Evolutionary conservation across 2,888 invertebrate species (phyloP).

Genomic region (Thyatira batis): DNA sequence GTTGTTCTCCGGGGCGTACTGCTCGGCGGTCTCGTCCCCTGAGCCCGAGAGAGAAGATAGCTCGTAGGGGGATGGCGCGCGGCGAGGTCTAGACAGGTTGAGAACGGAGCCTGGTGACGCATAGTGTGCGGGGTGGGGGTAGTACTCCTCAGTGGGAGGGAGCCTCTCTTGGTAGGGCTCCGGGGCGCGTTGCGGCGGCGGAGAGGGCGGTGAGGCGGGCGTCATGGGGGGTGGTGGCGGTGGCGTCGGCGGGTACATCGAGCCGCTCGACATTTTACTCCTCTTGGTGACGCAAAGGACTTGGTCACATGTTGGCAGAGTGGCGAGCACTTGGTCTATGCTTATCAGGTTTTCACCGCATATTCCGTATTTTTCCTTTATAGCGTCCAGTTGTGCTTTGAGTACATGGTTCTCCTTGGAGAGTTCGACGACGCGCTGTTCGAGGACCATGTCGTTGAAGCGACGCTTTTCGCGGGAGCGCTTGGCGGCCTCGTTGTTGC

Average conservation of each 20-base stretch:
- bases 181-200: slow-evolving; percentile 81
- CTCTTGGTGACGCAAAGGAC: slow-evolving; percentile 92
- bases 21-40: slow-evolving; percentile 76
- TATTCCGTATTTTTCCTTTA: slow-evolving; percentile 96
- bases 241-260: slow-evolving; percentile 81
- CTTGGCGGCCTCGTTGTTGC: slow-evolving; percentile 99
- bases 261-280: slow-evolving; percentile 71
- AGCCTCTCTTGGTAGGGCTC: slow-evolving; percentile 76
- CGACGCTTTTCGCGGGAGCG: slow-evolving; percentile 97
- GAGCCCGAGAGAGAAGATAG: slow-evolving; percentile 88
- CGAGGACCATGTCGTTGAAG: slow-evolving; percentile 97
- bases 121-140: slow-evolving; percentile 80
- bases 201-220: slow-evolving; percentile 75
- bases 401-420: slow-evolving; percentile 97
- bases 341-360: slow-evolving; percentile 93
- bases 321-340: slow-evolving; percentile 93
- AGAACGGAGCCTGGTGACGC: slow-evolving; percentile 86
- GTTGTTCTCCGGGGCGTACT: slow-evolving; percentile 86
- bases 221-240: slow-evolving; percentile 79
- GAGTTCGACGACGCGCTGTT: slow-evolving; percentile 95
- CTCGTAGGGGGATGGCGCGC: slow-evolving; percentile 90
- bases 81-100: slow-evolving; percentile 86
- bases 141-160: slow-evolving; percentile 74
- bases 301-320: slow-evolving; percentile 92
- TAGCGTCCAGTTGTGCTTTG: slow-evolving; percentile 95